Evolutionary conservation across 2,888 invertebrate genomes (phyloP), one percentile per base, ranked within the genome.

Genomic region (Nowickia ferox): DNA sequence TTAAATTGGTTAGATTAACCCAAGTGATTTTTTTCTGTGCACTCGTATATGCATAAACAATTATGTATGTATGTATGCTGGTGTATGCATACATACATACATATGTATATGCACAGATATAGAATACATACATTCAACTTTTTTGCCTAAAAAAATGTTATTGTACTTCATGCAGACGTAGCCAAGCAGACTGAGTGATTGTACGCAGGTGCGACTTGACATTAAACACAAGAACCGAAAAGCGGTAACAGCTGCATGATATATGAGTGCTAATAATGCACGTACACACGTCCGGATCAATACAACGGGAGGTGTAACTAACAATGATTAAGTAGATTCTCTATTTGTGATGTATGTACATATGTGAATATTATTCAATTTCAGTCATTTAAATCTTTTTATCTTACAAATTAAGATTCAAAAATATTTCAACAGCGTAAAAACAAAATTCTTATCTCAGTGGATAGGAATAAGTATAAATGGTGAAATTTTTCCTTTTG

Each of bases 121-220:
- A 5, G 9, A n/a, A n/a, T n/a, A 8, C 5, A 48, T 48, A 48
- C 53, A n/a, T 11, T 48, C 38, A 69, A 71, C 6, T 42, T 30
- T n/a, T 22, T 30, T 44, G 11, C 17, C 30, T 13, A 9, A 17
- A 42, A 15, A 53, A 40, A 44, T 46, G 1, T 38, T n/a, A 30
- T 17, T 65, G 46, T 17, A 65, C 13, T 19, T 15, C 17, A 65
- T 15, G 8, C 8, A 61, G 9, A 17, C 4, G 1, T 1, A 22
- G 9, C 8, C 15, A 1, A 38, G 17, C 19, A n/a, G 48, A 38
- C 55, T 71, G 61, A 71, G 38, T 53, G 55, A 71, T 42, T 72
- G 76, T 83, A 79, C 78, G 85, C 85, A 86, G 82, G 79, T 86
- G 85, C 83, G 82, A 75, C 82, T 19, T 78, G 78, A 69, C 69